Conservation (phyloP, 2,888 invertebrate species). For the Pseudeuparius sepicola region DNA sequence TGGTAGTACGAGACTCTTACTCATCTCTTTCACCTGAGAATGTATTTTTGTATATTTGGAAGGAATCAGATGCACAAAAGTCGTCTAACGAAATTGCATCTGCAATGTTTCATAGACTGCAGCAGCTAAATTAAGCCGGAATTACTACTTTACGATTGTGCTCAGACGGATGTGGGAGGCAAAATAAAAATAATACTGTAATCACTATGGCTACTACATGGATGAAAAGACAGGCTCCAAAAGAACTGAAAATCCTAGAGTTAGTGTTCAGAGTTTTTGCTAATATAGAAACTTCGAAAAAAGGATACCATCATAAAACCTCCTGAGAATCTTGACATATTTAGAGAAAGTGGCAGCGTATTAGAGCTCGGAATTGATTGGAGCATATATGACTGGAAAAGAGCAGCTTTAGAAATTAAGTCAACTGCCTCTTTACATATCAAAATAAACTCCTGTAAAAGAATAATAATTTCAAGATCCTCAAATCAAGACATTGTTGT, state of each 20-base stretch:
- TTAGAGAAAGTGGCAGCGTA: constrained; percentile 10
- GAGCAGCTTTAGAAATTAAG: constrained; percentile 5
- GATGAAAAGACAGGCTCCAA: constrained; percentile 10
- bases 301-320: constrained; percentile 11
- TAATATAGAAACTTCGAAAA: constrained; percentile 13
- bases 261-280: constrained; percentile 14
- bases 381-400: constrained; percentile 13
- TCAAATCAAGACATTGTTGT: constrained; percentile 7
- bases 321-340: constrained; percentile 4
- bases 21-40: constrained; percentile 4
- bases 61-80: constrained; percentile 9
- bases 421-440: constrained; percentile 12
- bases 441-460: constrained; percentile 14
- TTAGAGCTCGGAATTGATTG: constrained; percentile 10
- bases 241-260: constrained; percentile 9
- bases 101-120: constrained; percentile 12
- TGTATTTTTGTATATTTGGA: constrained; percentile 13
- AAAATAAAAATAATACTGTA: constrained; percentile 13
- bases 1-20: constrained; percentile 9
- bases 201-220: constrained; percentile 12
- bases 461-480: constrained; percentile 12
- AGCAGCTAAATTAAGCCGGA: constrained; percentile 5
- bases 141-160: constrained; percentile 11
- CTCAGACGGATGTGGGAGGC: constrained; percentile 13
- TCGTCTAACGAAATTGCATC: constrained; percentile 11